Conservation (phyloP, 2,113 vertebrate species). For the Pituophis catenifer region DNA sequence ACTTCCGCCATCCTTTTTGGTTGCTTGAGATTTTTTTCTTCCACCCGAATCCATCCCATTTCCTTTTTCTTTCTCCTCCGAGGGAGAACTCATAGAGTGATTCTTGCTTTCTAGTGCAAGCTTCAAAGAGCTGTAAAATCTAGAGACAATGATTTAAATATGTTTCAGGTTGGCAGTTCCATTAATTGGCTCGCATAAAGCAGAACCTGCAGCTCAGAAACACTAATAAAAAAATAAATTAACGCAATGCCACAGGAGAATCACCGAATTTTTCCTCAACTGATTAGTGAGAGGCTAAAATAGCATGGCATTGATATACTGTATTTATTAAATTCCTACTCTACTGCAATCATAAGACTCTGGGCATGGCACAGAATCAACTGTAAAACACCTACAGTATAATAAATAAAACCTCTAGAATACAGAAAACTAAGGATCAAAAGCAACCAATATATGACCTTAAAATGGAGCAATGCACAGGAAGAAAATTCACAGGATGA, state of each 20-base stretch:
- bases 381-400: neutral
- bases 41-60: slow-evolving; percentile 59
- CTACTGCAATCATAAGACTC: neutral
- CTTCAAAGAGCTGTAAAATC: slow-evolving; percentile 78
- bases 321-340: neutral
- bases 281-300: neutral
- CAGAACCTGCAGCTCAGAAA: neutral
- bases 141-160: slow-evolving; percentile 49
- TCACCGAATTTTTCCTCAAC: neutral
- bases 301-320: neutral
- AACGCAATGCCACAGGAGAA: neutral
- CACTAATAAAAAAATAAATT: neutral
- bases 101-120: slow-evolving; percentile 61
- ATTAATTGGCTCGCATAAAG: neutral
- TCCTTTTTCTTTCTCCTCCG: slow-evolving; percentile 10
- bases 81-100: neutral
- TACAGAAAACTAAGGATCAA: neutral
- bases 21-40: slow-evolving; percentile 52
- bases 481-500: neutral
- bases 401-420: neutral
- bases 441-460: neutral
- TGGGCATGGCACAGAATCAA: neutral
- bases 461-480: neutral
- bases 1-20: rapidly evolving
- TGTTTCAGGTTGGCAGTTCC: neutral